phyloP scores from a whole-genome alignment of 2,888 invertebrate genomes.

The Schizaphis graminum region DNA sequence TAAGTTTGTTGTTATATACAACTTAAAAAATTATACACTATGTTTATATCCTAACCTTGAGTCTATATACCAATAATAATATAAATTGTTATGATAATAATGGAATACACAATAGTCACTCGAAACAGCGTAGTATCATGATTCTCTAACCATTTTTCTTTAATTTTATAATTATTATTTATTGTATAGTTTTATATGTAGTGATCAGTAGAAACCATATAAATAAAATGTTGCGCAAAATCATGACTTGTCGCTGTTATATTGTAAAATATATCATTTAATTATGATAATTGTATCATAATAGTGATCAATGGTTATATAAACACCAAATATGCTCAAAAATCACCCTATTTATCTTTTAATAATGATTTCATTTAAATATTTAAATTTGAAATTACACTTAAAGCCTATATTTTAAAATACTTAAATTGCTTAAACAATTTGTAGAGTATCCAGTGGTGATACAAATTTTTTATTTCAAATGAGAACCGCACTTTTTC shows the following conservation, averaged over 20 bases:
- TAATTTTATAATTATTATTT: neutral
- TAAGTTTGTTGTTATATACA: neutral
- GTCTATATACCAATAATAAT: neutral
- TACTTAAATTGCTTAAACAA: neutral
- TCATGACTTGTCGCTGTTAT: neutral
- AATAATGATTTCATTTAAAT: neutral
- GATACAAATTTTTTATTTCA: neutral
- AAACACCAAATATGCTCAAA: neutral
- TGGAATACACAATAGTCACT: neutral
- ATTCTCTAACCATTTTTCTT: neutral
- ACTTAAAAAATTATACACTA: neutral
- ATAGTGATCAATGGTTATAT: neutral
- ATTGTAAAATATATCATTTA: neutral
- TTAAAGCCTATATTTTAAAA: neutral
- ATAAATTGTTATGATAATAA: conserved; percentile 6
- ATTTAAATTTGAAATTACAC: neutral
- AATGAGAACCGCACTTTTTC: neutral
- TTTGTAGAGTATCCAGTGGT: neutral
- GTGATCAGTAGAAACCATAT: neutral
- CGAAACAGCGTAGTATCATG: neutral
- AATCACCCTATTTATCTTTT: neutral
- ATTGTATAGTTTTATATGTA: neutral
- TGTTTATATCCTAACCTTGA: neutral
- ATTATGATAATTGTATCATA: neutral
- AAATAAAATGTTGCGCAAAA: neutral